Evolutionary conservation across 2,113 vertebrate species (phyloP), one percentile per base, ranked within the genome.

Genomic region (Perccottus glenii): DNA sequence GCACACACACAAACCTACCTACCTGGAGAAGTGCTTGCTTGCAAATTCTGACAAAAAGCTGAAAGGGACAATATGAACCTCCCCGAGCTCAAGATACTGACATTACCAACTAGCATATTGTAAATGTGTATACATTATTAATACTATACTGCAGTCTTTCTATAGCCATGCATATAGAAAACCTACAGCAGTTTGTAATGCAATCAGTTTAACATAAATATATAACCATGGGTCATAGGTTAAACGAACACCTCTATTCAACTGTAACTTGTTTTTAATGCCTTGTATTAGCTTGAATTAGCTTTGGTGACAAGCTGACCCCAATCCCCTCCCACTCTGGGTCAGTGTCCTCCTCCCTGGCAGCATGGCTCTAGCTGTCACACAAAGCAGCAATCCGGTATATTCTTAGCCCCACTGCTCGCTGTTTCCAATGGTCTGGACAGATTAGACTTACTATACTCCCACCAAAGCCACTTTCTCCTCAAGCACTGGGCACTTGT

Each of bases 381-480:
- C 68, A 83, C 19, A 4, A 43, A 67, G 70, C 50, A 70, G 46
- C 77, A 61, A 74, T 73, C 75, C 35, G 47, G 58, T 52, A 35
- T 78, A 82, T 79, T 77, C 67, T 84, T 74, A 77, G 77, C 78
- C 63, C 32, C 46, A n/a, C 56, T 33, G 78, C 75, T 56, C 68
- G 60, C 77, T 49, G 64, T 61, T 84, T 84, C 77, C 72, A 73
- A 67, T 64, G 71, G 79, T 70, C 77, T 38, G 61, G 9, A 46
- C 73, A 16, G 85, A 87, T 90, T 82, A 88, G 82, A 61, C 73
- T 47, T 61, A 65, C 87, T 87, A 82, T 86, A 80, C 70, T 45
- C 60, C 12, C 5, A 64, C 35, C 48, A 64, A 82, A 86, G 78
- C 78, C 35, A 64, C 70, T 45, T 73, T 79, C 40, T 71, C 57